A percentile compares a stretch with the other conserved stretches of the same genome.
Evolutionary conservation across 1,140 invertebrate species (phyloP).

Genomic region (Periplaneta americana): DNA sequence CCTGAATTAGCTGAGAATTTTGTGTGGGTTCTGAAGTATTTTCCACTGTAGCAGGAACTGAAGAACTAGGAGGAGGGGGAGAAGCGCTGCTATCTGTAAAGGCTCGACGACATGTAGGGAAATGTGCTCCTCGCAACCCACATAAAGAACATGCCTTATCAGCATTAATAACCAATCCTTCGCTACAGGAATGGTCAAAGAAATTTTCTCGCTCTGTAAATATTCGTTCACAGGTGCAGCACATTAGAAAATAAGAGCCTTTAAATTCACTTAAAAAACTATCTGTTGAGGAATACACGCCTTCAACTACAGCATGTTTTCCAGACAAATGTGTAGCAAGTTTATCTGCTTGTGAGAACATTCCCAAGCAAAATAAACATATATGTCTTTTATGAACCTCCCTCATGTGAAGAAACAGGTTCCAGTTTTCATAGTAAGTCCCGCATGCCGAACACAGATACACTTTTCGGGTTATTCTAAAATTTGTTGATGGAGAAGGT

Average conservation of each 20-base stretch:
- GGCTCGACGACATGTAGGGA: slow-evolving; percentile 31
- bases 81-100: not conserved
- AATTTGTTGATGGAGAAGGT: slow-evolving; percentile 39
- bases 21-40: not conserved
- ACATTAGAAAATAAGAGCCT: slow-evolving; percentile 66
- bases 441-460: slow-evolving; percentile 71
- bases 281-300: slow-evolving; percentile 52
- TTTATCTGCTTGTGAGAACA: slow-evolving; percentile 72
- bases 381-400: slow-evolving; percentile 70
- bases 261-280: slow-evolving; percentile 56
- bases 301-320: slow-evolving; percentile 66
- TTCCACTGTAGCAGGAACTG: slow-evolving; percentile 26
- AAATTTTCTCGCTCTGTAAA: slow-evolving; percentile 67
- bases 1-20: not conserved
- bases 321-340: slow-evolving; percentile 64
- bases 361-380: slow-evolving; percentile 70
- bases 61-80: slow-evolving; percentile 13
- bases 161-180: not conserved
- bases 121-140: slow-evolving; percentile 31
- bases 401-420: slow-evolving; percentile 73
- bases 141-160: slow-evolving; percentile 34
- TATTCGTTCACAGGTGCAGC: slow-evolving; percentile 68
- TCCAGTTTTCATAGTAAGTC: slow-evolving; percentile 77
- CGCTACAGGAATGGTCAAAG: slow-evolving; percentile 59
- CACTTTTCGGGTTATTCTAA: slow-evolving; percentile 63